Percentiles rank a stretch among this genome's conserved stretches.
phyloP scores from a whole-genome alignment of 2,888 invertebrate species.

The Callinectes sapidus region DNA sequence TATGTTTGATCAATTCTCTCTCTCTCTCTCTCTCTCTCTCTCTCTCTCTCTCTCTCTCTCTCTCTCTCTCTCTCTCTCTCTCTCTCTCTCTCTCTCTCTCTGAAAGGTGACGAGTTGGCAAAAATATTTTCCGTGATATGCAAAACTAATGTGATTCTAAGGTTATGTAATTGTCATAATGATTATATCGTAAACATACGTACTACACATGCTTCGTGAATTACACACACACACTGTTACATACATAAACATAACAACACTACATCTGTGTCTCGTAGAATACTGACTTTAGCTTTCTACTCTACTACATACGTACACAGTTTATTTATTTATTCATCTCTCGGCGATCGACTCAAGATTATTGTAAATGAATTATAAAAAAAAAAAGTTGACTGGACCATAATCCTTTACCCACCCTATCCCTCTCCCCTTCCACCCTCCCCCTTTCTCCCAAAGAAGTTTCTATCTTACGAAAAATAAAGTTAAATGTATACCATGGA shows the following conservation, averaged over 20 bases:
- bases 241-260: not conserved
- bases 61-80: not conserved
- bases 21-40: not conserved
- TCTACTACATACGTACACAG: not conserved
- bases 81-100: not conserved
- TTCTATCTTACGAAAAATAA: slow-evolving; percentile 32
- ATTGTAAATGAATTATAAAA: not conserved
- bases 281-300: not conserved
- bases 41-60: not conserved
- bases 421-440: not conserved
- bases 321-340: not conserved
- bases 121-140: slow-evolving; percentile 29
- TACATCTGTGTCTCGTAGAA: not conserved
- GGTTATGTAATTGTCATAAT: not conserved
- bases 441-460: not conserved
- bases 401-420: not conserved
- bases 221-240: too few species aligned
- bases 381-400: slow-evolving; percentile 21
- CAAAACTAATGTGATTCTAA: slow-evolving; percentile 17
- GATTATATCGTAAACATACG: too few species aligned
- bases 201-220: too few species aligned
- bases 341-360: not conserved
- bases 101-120: not conserved
- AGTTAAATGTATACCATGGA: slow-evolving; percentile 2
- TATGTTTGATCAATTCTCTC: not conserved